These are phyloP conservation scores for Noctua janthe DNA, from an alignment of 2,888 invertebrate genomes.

Conservation along the genomic window DNA sequence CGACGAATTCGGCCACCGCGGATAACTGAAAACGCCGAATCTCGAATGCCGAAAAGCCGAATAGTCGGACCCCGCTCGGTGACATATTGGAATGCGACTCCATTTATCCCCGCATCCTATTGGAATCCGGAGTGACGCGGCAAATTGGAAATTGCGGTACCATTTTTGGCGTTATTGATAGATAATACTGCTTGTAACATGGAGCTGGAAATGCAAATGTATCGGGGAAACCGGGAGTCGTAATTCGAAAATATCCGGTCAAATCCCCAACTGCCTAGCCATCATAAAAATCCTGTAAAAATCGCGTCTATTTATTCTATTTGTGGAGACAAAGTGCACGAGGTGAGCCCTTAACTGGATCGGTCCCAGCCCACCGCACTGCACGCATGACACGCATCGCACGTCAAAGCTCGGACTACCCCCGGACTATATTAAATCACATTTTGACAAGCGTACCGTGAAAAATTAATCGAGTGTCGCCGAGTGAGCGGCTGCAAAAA, in stretches of 20 bases:
- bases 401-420: slow-evolving; percentile 86
- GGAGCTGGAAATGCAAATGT: slow-evolving; percentile 63
- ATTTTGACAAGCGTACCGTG: slow-evolving; percentile 90
- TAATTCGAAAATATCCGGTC: slow-evolving; percentile 19
- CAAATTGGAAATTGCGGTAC: slow-evolving; percentile 90
- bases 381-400: slow-evolving; percentile 79
- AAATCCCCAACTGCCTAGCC: slow-evolving; percentile 5
- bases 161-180: slow-evolving; percentile 89
- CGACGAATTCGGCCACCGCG: slow-evolving; percentile 78
- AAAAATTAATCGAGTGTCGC: slow-evolving; percentile 90
- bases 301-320: slow-evolving; percentile 21
- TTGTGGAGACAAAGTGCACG: slow-evolving; percentile 51
- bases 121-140: slow-evolving; percentile 90
- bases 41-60: slow-evolving; percentile 86
- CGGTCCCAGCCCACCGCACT: slow-evolving; percentile 72
- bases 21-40: slow-evolving; percentile 84
- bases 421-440: slow-evolving; percentile 88
- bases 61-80: slow-evolving; percentile 85
- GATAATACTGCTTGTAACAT: slow-evolving; percentile 84
- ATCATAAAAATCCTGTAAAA: background rate
- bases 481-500: slow-evolving; percentile 82
- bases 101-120: slow-evolving; percentile 90
- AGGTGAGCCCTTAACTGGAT: slow-evolving; percentile 67
- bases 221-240: slow-evolving; percentile 38
- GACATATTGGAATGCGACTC: slow-evolving; percentile 91